A percentile compares a stretch with the other conserved stretches of the same genome.
phyloP scores from a whole-genome alignment of 1,140 invertebrate genomes.

The Lethrus apterus region DNA sequence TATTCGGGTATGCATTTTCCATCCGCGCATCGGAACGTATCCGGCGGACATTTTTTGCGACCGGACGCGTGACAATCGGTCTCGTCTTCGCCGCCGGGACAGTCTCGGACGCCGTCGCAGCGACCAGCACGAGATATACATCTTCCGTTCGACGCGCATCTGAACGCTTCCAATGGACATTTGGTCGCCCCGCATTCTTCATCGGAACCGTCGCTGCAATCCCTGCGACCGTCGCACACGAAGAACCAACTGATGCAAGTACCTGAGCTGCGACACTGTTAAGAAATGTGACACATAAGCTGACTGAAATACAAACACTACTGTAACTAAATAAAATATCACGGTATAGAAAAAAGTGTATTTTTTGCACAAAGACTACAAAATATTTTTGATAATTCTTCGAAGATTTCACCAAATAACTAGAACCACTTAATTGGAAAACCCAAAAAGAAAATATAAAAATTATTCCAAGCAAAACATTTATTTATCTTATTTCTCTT shows the following conservation, averaged over 20 bases:
- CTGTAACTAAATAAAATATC: too few species aligned
- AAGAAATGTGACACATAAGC: constrained; percentile 23
- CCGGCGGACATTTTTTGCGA: constrained; percentile 55
- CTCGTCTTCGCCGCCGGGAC: constrained; percentile 72
- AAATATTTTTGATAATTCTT: too few species aligned
- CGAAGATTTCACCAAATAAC: too few species aligned
- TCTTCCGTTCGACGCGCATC: constrained; percentile 52
- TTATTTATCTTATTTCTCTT: too few species aligned
- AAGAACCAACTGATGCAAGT: constrained; percentile 86
- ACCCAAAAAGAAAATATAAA: too few species aligned
- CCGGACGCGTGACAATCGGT: constrained; percentile 51
- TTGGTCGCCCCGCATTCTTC: constrained; percentile 57
- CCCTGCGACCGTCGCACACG: constrained; percentile 84
- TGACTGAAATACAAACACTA: too few species aligned
- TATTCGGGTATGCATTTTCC: constrained; percentile 81
- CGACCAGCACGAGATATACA: constrained; percentile 68
- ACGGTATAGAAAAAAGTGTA: too few species aligned
- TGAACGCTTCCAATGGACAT: constrained; percentile 53
- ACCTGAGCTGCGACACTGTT: constrained; percentile 73
- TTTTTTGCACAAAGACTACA: background rate
- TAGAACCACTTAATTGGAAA: too few species aligned
- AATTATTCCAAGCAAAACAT: too few species aligned
- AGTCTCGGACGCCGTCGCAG: constrained; percentile 72
- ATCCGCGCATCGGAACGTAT: constrained; percentile 73
- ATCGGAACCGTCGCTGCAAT: constrained; percentile 79